These are phyloP conservation scores for Parotia lawesii DNA, from an alignment of 2,113 vertebrate species.

Conservation along the genomic window DNA sequence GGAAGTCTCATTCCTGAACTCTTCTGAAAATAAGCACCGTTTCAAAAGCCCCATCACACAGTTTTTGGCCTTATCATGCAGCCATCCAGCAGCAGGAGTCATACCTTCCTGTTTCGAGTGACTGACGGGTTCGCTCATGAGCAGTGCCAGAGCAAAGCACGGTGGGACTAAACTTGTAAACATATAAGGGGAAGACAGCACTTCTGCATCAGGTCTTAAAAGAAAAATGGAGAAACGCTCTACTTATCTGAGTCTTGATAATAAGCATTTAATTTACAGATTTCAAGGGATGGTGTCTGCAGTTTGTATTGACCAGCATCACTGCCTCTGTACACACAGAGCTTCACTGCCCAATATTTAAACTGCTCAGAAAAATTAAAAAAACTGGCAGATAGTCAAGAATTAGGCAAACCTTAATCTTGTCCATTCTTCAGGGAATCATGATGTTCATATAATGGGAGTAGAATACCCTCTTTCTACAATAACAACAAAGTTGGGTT, in stretches of 20 bases:
- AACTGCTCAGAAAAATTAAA: neutral
- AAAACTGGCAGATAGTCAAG: neutral
- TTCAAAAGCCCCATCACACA: neutral
- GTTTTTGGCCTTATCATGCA: neutral
- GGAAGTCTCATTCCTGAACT: neutral
- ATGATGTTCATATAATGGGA: neutral
- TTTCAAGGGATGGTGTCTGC: neutral
- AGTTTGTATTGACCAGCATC: neutral
- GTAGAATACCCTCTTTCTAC: neutral
- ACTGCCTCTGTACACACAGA: neutral
- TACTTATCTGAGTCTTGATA: neutral
- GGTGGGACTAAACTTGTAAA: neutral
- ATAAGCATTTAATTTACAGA: neutral
- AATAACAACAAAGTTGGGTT: neutral
- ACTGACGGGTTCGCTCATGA: neutral
- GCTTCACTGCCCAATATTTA: neutral
- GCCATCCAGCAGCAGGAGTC: neutral
- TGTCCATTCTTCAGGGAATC: neutral
- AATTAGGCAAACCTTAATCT: neutral
- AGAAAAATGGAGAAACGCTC: neutral
- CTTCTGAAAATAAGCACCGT: neutral
- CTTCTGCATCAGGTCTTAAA: neutral
- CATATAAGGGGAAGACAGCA: neutral
- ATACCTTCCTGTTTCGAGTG: accelerated
- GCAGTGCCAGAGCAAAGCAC: neutral